Evolutionary conservation across 2,888 invertebrate species (phyloP).

Genomic region (Cinara cedri): DNA sequence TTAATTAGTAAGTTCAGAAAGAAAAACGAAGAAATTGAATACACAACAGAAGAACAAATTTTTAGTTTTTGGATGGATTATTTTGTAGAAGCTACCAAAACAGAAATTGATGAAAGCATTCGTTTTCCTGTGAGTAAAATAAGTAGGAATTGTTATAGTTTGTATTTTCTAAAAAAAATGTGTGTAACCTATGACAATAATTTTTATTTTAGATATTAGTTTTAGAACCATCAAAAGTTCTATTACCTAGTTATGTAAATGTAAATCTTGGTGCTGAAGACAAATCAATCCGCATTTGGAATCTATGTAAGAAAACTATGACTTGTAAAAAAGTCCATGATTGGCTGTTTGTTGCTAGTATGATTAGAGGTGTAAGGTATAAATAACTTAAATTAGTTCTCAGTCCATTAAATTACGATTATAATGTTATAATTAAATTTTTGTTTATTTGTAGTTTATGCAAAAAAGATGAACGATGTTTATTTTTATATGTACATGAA

Average conservation of each 20-base stretch:
- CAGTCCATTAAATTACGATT: not conserved
- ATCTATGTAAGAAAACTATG: slow-evolving; percentile 81
- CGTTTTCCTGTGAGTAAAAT: slow-evolving; percentile 79
- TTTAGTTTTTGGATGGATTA: slow-evolving; percentile 99
- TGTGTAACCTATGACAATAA: not conserved
- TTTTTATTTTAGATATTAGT: slow-evolving; percentile 71
- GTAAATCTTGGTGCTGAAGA: slow-evolving; percentile 94
- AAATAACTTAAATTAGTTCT: not conserved
- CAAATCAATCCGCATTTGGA: slow-evolving; percentile 86
- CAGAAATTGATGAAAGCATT: slow-evolving; percentile 79
- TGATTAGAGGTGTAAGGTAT: slow-evolving; percentile 84
- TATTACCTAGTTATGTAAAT: slow-evolving; percentile 94
- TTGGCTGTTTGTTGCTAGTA: slow-evolving; percentile 90
- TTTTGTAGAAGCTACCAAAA: slow-evolving; percentile 91
- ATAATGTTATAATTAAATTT: not conserved
- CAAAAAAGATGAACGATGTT: slow-evolving; percentile 92
- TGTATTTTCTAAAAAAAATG: not conserved
- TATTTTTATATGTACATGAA: slow-evolving; percentile 96
- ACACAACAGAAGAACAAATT: slow-evolving; percentile 81
- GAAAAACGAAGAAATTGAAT: slow-evolving; percentile 74
- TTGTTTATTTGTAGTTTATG: slow-evolving; percentile 73
- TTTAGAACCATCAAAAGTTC: slow-evolving; percentile 88
- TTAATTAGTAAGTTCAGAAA: slow-evolving; percentile 90
- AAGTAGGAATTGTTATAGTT: not conserved
- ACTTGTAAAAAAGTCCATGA: slow-evolving; percentile 86